phyloP scores from a whole-genome alignment of 2,888 invertebrate genomes.

The Junonia oenone region DNA sequence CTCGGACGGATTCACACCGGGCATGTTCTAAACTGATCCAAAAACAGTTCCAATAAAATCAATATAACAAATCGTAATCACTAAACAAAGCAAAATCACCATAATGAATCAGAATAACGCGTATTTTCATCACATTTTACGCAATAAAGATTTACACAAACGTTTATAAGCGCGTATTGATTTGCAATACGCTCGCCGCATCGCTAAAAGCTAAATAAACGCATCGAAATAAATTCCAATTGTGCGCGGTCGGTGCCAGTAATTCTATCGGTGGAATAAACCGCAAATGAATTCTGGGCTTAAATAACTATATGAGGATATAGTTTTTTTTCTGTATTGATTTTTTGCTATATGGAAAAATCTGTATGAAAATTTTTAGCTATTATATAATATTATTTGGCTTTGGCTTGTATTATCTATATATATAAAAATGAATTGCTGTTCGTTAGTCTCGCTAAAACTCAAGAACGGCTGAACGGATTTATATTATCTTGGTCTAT shows the following conservation, averaged over 20 bases:
- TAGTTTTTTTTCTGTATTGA: background rate
- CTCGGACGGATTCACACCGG: no score
- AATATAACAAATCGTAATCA: no score
- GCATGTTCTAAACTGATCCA: no score
- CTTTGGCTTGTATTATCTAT: no score
- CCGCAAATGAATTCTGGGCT: slow-evolving; percentile 23
- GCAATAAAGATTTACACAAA: slow-evolving; percentile 23
- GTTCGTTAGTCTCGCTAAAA: no score
- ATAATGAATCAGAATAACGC: background rate
- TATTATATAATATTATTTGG: no score
- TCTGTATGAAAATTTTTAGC: background rate
- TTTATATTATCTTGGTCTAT: no score
- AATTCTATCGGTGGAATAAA: slow-evolving; percentile 25
- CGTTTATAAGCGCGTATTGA: slow-evolving; percentile 24
- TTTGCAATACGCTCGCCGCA: slow-evolving; percentile 20
- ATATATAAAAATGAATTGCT: no score
- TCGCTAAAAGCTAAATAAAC: slow-evolving; percentile 30
- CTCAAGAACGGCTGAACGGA: no score
- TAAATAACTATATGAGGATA: background rate
- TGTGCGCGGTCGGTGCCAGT: slow-evolving; percentile 23
- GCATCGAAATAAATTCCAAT: slow-evolving; percentile 29
- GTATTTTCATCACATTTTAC: background rate
- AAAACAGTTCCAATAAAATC: no score
- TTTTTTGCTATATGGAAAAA: background rate
- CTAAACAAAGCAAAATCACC: background rate